phyloP scores from a whole-genome alignment of 2,113 vertebrate species.

The Notechis scutatus region DNA sequence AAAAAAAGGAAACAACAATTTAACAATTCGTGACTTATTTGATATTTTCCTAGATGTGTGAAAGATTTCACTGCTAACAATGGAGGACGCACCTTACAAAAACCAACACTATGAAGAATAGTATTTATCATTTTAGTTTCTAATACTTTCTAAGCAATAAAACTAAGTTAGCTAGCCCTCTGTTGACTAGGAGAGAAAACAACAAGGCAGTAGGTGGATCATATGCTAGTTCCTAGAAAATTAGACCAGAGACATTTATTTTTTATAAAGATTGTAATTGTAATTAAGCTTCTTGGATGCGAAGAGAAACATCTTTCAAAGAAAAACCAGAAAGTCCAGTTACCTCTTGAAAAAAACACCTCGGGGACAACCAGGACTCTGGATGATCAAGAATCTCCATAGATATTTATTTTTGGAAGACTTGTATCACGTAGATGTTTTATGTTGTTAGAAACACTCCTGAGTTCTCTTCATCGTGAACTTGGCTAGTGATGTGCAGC shows the following conservation, averaged over 20 bases:
- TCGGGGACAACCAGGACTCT: too few relatives aligned
- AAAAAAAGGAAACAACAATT: neutral
- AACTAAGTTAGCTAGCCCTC: neutral
- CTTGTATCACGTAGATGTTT: fast-evolving
- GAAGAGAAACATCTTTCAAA: too few relatives aligned
- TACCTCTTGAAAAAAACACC: too few relatives aligned
- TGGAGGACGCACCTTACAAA: neutral
- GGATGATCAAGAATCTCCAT: too few relatives aligned
- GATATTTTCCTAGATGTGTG: neutral
- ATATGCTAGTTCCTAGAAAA: neutral
- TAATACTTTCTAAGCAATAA: neutral
- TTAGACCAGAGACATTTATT: neutral
- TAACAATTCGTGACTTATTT: neutral
- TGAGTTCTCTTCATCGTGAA: neutral
- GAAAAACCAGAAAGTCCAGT: too few relatives aligned
- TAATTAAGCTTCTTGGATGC: too few relatives aligned
- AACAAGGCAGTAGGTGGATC: neutral
- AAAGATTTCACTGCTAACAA: neutral
- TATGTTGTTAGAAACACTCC: neutral
- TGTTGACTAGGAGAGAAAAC: neutral
- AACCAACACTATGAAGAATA: neutral
- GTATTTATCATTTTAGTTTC: neutral
- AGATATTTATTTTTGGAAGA: neutral
- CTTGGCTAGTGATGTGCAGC: neutral
- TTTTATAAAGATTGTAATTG: neutral